Evolutionary conservation across 2,797 vertebrate species (phyloP), one percentile per base, ranked within the genome.

Genomic region (Sebastes steindachneri): DNA sequence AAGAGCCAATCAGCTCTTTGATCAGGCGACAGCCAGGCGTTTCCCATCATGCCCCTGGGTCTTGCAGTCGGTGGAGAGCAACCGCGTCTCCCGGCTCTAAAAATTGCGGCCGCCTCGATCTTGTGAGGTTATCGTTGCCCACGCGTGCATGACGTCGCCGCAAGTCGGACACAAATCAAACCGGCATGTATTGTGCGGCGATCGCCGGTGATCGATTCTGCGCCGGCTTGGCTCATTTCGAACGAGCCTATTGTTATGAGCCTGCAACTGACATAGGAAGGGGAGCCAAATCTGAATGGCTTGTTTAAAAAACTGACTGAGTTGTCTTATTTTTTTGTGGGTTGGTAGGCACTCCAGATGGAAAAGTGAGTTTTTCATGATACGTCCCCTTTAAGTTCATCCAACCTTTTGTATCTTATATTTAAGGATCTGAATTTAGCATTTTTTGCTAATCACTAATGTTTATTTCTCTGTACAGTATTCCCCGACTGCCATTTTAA

Each of bases 81-180:
- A 51, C 2, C 7, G 17, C 45, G 0, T 1, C 2, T 19, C 45
- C 17, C 0, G 17, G 45, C 17, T 51, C 45, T 51, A 51, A 51
- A 51, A n/a, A n/a, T 9, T 51, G 17, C 17, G 1, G 17, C 45
- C 45, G 1, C 45, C 45, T 51, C 2, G 8, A 19, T 51, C 17
- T 51, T 0, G 45, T 51, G 45, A 51, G 45, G 45, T 51, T n/a
- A 51, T n/a, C 7, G 45, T 51, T 51, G 17, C 17, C 45, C 45
- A 51, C 7, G 8, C 0, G 7, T 51, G 45, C 45, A n/a, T 51
- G 45, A 51, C 45, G 17, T n/a, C 17, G 3, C 17, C 1, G 17
- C 45, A 51, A 51, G 45, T n/a, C 17, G 17, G 17, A 51, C 45
- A 51, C 45, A 4, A 51, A 51, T 51, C 17, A 19, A 51, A n/a